Conservation (phyloP, 2,113 vertebrate species). For the Boulengeromyrus knoepffleri region DNA sequence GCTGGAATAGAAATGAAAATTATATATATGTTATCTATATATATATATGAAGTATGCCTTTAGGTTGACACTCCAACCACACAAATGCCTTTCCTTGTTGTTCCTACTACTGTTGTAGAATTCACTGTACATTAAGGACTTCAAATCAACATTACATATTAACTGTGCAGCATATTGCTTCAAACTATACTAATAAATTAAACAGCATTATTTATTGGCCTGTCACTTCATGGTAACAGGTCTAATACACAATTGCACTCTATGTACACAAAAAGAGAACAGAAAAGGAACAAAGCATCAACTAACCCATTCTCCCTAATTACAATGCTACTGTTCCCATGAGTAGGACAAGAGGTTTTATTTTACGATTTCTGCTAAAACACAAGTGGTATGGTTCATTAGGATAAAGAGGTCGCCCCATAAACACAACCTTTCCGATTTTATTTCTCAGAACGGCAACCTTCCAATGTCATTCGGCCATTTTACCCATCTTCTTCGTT, state of each 20-base stretch:
- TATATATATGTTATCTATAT: too few species aligned
- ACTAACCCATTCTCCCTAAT: background rate
- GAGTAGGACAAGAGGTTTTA: background rate
- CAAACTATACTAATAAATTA: slow-evolving; percentile 66
- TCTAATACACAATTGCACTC: slow-evolving; percentile 51
- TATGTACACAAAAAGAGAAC: background rate
- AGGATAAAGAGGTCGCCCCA: background rate
- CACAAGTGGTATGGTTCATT: background rate
- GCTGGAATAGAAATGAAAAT: too few species aligned
- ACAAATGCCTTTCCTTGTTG: slow-evolving; percentile 26
- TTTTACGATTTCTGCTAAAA: background rate
- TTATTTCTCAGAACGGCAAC: background rate
- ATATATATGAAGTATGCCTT: too few species aligned
- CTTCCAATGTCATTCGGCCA: background rate
- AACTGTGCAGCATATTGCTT: slow-evolving; percentile 67
- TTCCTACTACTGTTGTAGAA: slow-evolving; percentile 11
- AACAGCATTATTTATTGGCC: slow-evolving; percentile 52
- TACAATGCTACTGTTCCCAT: background rate
- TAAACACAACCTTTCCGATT: background rate
- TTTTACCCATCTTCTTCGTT: background rate
- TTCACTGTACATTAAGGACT: slow-evolving; percentile 1
- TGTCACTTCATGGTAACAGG: slow-evolving; percentile 37
- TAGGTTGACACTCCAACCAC: slow-evolving; percentile 48
- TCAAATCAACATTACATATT: slow-evolving; percentile 33
- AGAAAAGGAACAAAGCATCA: background rate